Evolutionary conservation across 1,140 invertebrate species (phyloP).

Genomic region (Stegodyphus dumicola): DNA sequence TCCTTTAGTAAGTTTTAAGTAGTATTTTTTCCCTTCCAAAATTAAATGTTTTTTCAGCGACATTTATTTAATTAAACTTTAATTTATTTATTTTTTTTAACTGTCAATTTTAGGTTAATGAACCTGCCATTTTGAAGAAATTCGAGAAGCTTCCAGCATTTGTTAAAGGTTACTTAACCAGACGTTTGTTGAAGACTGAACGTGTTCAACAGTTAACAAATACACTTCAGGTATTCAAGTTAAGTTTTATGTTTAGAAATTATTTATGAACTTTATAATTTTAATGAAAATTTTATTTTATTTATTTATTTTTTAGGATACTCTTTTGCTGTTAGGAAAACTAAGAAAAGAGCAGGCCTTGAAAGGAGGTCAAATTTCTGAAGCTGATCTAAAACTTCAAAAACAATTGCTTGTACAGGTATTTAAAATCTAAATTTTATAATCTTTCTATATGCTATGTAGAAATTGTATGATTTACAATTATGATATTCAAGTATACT

Average conservation of each 20-base stretch:
- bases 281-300: too few species aligned
- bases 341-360: slow-evolving; percentile 27
- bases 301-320: slow-evolving; percentile 30
- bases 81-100: background rate
- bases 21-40: too few species aligned
- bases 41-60: too few species aligned
- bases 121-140: slow-evolving; percentile 61
- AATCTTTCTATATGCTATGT: background rate
- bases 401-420: slow-evolving; percentile 43
- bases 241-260: background rate
- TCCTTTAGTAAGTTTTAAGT: too few species aligned
- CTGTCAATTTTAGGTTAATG: slow-evolving; percentile 11
- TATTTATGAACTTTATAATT: too few species aligned
- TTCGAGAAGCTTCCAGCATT: slow-evolving; percentile 75
- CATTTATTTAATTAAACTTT: background rate
- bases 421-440: background rate
- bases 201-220: slow-evolving; percentile 80
- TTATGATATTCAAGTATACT: background rate
- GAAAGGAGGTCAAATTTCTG: slow-evolving; percentile 35
- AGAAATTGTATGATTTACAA: background rate
- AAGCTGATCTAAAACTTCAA: slow-evolving; percentile 35
- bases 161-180: slow-evolving; percentile 82
- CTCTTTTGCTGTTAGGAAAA: slow-evolving; percentile 24
- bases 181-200: slow-evolving; percentile 82
- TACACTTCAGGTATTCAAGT: slow-evolving; percentile 46